phyloP scores from a whole-genome alignment of 2,888 invertebrate genomes.

The Tetragonula carbonaria region DNA sequence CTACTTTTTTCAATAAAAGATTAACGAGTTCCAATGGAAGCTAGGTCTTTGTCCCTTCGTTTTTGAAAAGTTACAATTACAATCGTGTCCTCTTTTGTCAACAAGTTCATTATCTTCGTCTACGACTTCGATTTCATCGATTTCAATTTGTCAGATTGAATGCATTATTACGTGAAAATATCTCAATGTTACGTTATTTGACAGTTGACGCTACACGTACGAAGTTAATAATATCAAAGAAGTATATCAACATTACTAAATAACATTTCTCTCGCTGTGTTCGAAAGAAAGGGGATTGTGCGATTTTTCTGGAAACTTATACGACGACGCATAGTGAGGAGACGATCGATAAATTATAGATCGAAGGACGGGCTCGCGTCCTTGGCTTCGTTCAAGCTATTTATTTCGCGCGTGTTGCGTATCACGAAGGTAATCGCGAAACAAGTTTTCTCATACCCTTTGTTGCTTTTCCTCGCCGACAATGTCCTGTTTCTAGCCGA shows the following conservation, averaged over 20 bases:
- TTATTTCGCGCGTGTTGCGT: conserved; percentile 38
- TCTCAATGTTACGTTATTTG: not conserved
- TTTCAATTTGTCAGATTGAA: not conserved
- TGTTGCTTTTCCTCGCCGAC: not conserved
- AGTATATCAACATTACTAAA: rapidly evolving
- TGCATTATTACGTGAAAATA: rapidly evolving
- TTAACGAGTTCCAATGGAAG: no score
- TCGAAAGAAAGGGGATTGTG: not conserved
- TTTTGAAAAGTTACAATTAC: no score
- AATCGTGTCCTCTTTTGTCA: not conserved
- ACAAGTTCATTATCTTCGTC: not conserved
- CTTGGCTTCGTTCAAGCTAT: conserved; percentile 50
- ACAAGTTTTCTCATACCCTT: not conserved
- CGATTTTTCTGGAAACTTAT: not conserved
- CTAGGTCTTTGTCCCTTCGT: no score
- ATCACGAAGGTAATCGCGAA: conserved; percentile 25
- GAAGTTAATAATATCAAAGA: not conserved
- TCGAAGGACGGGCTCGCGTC: conserved; percentile 45
- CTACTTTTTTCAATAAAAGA: no score
- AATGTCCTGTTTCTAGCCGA: not conserved
- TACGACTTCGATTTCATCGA: not conserved
- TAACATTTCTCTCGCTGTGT: not conserved
- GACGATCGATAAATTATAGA: conserved; percentile 47
- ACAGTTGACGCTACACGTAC: not conserved
- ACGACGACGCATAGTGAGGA: not conserved